Conservation (phyloP, 64 coral and sea anemone genomes). For the Platygyra sinensis region DNA sequence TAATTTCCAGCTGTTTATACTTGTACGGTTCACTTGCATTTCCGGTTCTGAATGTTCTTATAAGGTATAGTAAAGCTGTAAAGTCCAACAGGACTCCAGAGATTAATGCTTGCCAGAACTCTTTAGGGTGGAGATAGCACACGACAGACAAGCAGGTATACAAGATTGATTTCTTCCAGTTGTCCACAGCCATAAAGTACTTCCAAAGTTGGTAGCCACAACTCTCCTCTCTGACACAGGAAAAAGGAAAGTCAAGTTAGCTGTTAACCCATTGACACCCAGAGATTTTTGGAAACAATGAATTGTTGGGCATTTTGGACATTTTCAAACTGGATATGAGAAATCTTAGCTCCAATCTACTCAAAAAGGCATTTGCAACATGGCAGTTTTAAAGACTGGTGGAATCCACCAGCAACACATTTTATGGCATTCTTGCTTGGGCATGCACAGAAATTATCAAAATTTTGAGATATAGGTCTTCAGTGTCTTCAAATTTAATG, state of each 20-base stretch:
- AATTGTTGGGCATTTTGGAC: no score
- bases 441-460: no score
- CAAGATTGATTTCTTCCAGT: slow-evolving; percentile 89
- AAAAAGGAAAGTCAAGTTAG: not conserved
- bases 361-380: no score
- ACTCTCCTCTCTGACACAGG: slow-evolving; percentile 67
- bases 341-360: no score
- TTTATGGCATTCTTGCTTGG: no score
- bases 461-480: no score
- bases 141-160: slow-evolving; percentile 81
- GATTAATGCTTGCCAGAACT: slow-evolving; percentile 69
- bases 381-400: no score
- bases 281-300: no score
- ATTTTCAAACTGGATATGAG: no score
- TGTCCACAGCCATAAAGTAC: slow-evolving; percentile 81
- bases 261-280: no score
- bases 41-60: slow-evolving; percentile 76
- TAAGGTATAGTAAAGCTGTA: slow-evolving; percentile 75
- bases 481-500: no score
- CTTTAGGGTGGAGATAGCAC: slow-evolving; percentile 81
- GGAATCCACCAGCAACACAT: no score
- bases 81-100: slow-evolving; percentile 76
- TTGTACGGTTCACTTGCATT: slow-evolving; percentile 75
- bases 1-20: slow-evolving; percentile 92
- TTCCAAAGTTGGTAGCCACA: slow-evolving; percentile 71